A percentile compares a stretch with the other conserved stretches of the same genome.
Conservation (phyloP, 2,113 vertebrate species). For the Brevimyrus niger region DNA sequence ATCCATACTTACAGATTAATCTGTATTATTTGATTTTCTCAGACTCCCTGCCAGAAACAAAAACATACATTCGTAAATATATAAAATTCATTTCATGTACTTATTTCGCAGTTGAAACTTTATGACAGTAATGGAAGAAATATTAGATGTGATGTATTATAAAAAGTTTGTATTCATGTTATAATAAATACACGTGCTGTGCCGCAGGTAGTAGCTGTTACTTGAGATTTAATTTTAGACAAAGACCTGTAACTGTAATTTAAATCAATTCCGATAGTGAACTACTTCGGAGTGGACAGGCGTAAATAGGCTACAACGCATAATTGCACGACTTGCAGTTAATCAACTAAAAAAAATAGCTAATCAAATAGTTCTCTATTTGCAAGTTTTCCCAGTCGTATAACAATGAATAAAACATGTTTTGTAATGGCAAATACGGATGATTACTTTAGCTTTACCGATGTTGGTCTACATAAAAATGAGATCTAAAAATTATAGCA, state of each 20-base stretch:
- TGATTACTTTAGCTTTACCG: neutral
- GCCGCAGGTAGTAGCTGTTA: neutral
- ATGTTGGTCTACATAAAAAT: neutral
- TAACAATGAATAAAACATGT: neutral
- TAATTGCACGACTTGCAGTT: neutral
- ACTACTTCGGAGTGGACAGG: neutral
- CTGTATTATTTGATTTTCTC: neutral
- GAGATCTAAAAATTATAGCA: neutral
- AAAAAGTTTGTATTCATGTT: neutral
- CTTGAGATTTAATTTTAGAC: neutral
- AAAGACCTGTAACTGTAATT: neutral
- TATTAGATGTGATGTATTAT: neutral
- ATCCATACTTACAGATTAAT: neutral
- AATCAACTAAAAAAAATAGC: neutral
- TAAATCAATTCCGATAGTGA: neutral
- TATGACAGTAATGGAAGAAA: neutral
- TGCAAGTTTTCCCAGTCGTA: neutral
- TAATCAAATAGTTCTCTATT: slow-evolving; percentile 12
- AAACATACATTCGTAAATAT: neutral
- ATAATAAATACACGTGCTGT: neutral
- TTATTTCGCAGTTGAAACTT: neutral
- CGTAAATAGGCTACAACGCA: neutral
- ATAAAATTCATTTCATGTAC: neutral
- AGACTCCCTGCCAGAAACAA: neutral
- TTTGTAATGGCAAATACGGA: neutral